A percentile compares a stretch with the other conserved stretches of the same genome.
Conservation (phyloP, 2,797 vertebrate species). For the Tapirus indicus region DNA sequence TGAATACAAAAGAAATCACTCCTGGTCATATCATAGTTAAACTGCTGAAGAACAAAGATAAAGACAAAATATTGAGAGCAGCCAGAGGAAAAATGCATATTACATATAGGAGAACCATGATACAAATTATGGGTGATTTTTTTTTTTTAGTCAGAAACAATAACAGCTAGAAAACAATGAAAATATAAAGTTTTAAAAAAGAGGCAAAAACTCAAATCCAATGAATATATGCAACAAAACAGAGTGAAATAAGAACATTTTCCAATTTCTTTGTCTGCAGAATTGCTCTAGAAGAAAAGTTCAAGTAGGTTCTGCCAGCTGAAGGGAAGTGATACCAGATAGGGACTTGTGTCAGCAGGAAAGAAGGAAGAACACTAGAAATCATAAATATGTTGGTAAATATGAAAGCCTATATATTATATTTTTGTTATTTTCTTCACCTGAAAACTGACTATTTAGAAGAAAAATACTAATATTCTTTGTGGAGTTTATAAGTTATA, state of each 20-base stretch:
- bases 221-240: not conserved
- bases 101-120: not conserved
- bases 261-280: not conserved
- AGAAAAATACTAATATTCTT: not conserved
- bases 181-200: not conserved
- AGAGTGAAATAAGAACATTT: not conserved
- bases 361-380: not conserved
- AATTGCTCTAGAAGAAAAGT: not conserved
- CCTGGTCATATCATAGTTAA: not conserved
- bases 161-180: not conserved
- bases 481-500: not conserved
- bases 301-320: not conserved
- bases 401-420: not conserved
- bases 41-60: not conserved
- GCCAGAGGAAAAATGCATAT: not conserved
- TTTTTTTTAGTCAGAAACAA: not conserved
- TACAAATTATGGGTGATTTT: not conserved
- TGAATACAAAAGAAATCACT: not conserved
- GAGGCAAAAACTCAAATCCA: not conserved
- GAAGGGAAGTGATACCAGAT: not conserved
- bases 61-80: not conserved
- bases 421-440: not conserved
- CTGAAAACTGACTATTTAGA: not conserved
- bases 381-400: not conserved
- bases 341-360: not conserved